A percentile compares a stretch with the other conserved stretches of the same genome.
Evolutionary conservation across 2,797 vertebrate genomes (phyloP).

Genomic region (Myotis vivesi): DNA sequence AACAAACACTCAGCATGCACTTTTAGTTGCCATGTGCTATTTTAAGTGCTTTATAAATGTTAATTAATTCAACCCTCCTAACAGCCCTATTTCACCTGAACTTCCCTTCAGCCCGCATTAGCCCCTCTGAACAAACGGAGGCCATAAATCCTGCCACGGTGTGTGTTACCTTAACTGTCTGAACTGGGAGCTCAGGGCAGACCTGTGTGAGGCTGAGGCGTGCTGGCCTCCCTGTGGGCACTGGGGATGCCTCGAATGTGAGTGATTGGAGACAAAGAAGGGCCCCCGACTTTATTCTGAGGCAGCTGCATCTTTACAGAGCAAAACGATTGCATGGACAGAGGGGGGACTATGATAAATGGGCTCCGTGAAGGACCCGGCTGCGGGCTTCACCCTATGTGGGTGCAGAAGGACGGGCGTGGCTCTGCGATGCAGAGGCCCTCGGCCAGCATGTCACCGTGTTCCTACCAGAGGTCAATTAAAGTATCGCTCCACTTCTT

Average conservation of each 20-base stretch:
- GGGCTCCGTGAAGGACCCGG: background rate
- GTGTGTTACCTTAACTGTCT: background rate
- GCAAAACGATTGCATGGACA: background rate
- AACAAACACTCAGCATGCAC: background rate
- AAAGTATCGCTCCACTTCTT: background rate
- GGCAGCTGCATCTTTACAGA: background rate
- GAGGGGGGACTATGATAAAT: background rate
- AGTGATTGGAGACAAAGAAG: background rate
- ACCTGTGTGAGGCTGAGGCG: background rate
- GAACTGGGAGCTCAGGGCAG: background rate
- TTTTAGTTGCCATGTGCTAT: background rate
- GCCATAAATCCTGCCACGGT: background rate
- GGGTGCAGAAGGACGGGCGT: background rate
- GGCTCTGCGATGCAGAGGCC: background rate
- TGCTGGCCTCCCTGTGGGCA: rapidly evolving
- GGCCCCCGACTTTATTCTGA: background rate
- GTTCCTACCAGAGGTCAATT: background rate
- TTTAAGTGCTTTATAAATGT: background rate
- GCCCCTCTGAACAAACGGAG: background rate
- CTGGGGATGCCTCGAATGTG: background rate
- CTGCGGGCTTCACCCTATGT: rapidly evolving
- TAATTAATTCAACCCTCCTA: background rate
- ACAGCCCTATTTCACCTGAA: background rate
- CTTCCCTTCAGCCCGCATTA: background rate
- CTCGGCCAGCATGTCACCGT: rapidly evolving